Base-by-base conservation (phyloP, 2,888 invertebrate genomes). In the Drosophila suboccidentalis region DNA sequence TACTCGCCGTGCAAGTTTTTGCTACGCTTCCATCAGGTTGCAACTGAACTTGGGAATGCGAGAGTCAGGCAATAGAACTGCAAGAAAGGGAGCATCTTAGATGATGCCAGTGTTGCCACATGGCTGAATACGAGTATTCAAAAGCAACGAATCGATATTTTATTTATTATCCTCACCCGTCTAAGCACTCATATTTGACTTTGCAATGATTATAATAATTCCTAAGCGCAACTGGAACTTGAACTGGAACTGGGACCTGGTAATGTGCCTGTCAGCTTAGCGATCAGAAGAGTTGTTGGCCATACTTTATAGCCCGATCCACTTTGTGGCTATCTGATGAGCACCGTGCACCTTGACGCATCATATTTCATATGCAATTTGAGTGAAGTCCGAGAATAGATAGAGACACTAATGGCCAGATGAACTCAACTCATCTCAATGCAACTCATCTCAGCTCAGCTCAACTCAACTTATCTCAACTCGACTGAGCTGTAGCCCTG, bases 1-100 rank as follows among this genome's bases (percentile, higher is more conserved):
- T 87, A 74, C 76, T 78, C 72, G 81, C 73, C 65, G 74, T 86
- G 64, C 89, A 77, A 79, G 87, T 85, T 85, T 67, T 57, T 65
- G 59, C 49, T 34, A 51, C 54, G 62, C 44, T 43, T 51, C 62
- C 63, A 61, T 75, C 71, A 76, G 71, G 62, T 77, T 80, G 64
- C 49, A 67, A 65, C 62, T 61, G 53, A 70, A 66, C 68, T 70
- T 59, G 75, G 79, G 73, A 72, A 81, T 78, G 72, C 53, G 53
- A 61, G 49, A 74, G 59, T 41, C 15, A 57, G n/a, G 50, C 50
- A 50, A 51, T 58, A 51, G 60, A 74, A 60, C 38, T 62, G 65
- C 55, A 47, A 38, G 50, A 57, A 71, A 75, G 79, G 70, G 76
- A 77, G 44, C 69, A 34, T 13, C 19, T 36, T 15, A 17, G 22